phyloP scores from a whole-genome alignment of 2,888 invertebrate species.

The Pherbina coryleti region DNA sequence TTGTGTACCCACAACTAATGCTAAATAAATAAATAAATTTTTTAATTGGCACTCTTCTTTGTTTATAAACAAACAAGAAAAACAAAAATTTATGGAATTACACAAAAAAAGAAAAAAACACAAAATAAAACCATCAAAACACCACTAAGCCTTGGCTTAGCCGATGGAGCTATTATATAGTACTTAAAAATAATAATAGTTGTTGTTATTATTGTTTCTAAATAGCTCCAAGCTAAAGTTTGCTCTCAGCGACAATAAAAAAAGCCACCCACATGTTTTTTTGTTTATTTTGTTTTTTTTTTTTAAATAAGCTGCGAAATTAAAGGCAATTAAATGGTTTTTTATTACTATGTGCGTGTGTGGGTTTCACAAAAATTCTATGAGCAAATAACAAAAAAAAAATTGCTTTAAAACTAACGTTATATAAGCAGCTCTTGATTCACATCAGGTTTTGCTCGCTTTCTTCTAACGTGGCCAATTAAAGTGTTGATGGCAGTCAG shows the following conservation, averaged over 20 bases:
- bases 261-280: neutral
- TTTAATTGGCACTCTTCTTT: constrained; percentile 54
- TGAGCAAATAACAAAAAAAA: neutral
- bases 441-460: neutral
- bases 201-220: neutral
- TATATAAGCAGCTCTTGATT: too few species aligned
- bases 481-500: neutral
- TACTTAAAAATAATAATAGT: neutral
- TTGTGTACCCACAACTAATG: neutral
- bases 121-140: constrained; percentile 47
- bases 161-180: neutral
- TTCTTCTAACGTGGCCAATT: neutral
- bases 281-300: neutral
- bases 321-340: neutral
- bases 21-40: constrained; percentile 6
- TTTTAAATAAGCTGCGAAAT: neutral
- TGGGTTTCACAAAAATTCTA: too few species aligned
- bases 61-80: constrained; percentile 51
- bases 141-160: neutral
- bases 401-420: neutral
- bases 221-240: neutral
- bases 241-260: neutral
- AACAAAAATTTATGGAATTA: constrained; percentile 36
- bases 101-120: constrained; percentile 43
- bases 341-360: neutral